Evolutionary conservation across 2,113 vertebrate species (phyloP).

Genomic region (Artemisiospiza belli): DNA sequence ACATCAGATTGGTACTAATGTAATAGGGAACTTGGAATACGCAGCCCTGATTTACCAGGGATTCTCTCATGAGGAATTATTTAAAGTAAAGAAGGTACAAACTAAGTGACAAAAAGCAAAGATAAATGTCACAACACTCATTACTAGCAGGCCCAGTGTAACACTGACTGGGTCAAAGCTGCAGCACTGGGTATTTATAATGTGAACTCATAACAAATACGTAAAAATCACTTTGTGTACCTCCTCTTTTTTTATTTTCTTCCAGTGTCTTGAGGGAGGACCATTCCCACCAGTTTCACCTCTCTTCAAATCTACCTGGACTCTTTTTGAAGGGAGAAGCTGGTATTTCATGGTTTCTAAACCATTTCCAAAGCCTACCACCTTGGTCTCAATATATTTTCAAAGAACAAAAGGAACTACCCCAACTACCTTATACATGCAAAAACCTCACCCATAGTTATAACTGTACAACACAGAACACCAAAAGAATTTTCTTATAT

Average conservation of each 20-base stretch:
- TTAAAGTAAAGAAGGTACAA: constrained; percentile 36
- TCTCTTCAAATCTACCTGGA: background rate
- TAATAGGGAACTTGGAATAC: constrained; percentile 28
- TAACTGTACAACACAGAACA: background rate
- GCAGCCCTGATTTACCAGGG: constrained; percentile 8
- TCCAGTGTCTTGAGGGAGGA: background rate
- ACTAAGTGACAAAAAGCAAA: background rate
- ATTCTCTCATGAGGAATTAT: constrained; percentile 1
- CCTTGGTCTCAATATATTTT: background rate
- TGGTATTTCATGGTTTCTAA: background rate
- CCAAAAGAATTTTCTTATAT: background rate
- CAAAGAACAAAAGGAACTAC: background rate
- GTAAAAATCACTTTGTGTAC: background rate
- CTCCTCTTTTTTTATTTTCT: background rate
- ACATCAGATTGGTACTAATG: constrained; percentile 25
- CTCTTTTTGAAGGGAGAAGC: background rate
- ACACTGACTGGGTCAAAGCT: background rate
- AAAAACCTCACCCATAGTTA: background rate
- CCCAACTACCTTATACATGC: background rate
- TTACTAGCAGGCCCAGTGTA: background rate
- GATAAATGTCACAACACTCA: constrained; percentile 31
- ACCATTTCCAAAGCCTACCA: background rate
- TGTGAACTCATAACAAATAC: background rate
- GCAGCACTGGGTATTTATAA: background rate
- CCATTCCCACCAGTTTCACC: background rate